Base-by-base conservation (phyloP, 2,888 invertebrate species). In the Plagodis dolabraria region DNA sequence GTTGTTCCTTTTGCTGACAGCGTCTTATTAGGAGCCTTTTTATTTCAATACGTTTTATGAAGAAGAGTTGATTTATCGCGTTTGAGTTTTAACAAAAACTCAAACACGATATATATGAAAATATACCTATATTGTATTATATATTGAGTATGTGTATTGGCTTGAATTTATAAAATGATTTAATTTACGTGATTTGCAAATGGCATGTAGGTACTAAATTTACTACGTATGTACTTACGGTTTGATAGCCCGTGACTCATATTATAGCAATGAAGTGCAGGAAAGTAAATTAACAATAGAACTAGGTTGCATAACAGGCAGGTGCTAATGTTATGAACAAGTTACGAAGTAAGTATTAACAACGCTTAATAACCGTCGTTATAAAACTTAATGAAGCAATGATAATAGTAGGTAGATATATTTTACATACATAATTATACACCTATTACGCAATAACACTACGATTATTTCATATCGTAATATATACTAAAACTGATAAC, bases 1-100 rank as follows among this genome's bases (percentile, higher is more conserved):
- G 89, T 85, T 79, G 75, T 79, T 82, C 82, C 78, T 83, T 85
- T 86, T 82, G 80, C 85, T 76, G 81, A 80, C 78, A 77, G 77
- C 81, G 57, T 81, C 82, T 83, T 84, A 76, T 75, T 74, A 65
- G 70, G 72, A 72, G 69, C 74, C 74, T 72, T 63, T 63, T 70
- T 66, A 71, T 71, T 74, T 66, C 63, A 50, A 57, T 52, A 62
- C 54, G 51, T 66, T 63, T 66, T 66, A 64, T 49, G 60, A 60
- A 47, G 43, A 38, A 40, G 45, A 51, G 51, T 51, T 48, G 40
- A 52, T 50, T 47, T 34, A 53, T 50, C 60, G 47, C 22, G 47
- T 51, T 53, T 45, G 51, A 54, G 38, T 47, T 47, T 33, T 36
- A 49, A 58, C 56, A 58, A 60, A 44, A 52, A 42, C 12, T 54